Evolutionary conservation across 2,888 invertebrate species (phyloP).

Genomic region (Drosophila yooni): DNA sequence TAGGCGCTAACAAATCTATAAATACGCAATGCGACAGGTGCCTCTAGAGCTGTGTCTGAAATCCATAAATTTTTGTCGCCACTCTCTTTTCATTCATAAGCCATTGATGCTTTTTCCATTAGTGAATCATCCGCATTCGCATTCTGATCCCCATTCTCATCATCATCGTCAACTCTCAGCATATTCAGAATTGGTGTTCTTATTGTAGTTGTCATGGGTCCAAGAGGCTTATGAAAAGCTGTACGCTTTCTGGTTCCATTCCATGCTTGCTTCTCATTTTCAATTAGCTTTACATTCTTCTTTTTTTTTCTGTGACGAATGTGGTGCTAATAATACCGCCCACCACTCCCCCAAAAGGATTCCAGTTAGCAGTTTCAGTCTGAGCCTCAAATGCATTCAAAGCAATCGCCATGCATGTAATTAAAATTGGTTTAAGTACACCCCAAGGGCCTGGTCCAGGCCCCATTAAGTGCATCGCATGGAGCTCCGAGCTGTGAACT

Average conservation of each 20-base stretch:
- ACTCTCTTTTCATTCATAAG: slow-evolving; percentile 65
- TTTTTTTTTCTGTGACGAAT: slow-evolving; percentile 44
- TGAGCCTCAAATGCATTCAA: slow-evolving; percentile 44
- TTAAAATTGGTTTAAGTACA: slow-evolving; percentile 71
- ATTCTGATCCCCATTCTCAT: slow-evolving; percentile 6
- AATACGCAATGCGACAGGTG: slow-evolving; percentile 55
- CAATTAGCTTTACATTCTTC: slow-evolving; percentile 66
- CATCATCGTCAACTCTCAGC: slow-evolving; percentile 10
- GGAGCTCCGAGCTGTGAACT: slow-evolving; percentile 21
- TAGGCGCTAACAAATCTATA: slow-evolving; percentile 50
- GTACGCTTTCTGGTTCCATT: slow-evolving; percentile 43
- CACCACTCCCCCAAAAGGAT: slow-evolving; percentile 1
- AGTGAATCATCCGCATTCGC: slow-evolving; percentile 44
- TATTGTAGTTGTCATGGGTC: slow-evolving; percentile 23
- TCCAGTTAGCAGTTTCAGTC: slow-evolving; percentile 8
- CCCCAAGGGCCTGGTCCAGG: slow-evolving; percentile 25
- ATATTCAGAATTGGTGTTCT: slow-evolving; percentile 30
- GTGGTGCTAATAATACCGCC: slow-evolving; percentile 50
- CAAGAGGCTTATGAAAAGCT: slow-evolving; percentile 45
- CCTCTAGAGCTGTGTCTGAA: slow-evolving; percentile 33
- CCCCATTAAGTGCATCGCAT: slow-evolving; percentile 10
- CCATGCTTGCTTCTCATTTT: slow-evolving; percentile 50
- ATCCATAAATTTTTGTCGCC: slow-evolving; percentile 74
- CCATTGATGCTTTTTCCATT: slow-evolving; percentile 79
- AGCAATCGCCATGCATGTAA: slow-evolving; percentile 72